Base-by-base conservation (phyloP, 2,888 invertebrate genomes). In the Eupithecia subumbrata region DNA sequence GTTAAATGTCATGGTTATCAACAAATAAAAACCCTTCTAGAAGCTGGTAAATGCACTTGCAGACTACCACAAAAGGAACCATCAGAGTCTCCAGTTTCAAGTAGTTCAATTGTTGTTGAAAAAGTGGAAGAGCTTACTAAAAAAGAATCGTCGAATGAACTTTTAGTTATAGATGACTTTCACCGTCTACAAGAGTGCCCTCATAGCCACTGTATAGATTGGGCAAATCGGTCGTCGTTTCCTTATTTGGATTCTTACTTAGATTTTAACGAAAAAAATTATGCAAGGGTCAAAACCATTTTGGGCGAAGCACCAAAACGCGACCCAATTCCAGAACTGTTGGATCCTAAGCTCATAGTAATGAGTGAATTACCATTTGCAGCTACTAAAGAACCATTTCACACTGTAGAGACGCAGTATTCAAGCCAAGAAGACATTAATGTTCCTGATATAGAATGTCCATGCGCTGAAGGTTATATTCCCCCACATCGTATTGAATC, bases 1-100 rank as follows among this genome's bases (percentile, higher is more conserved):
- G 94, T 94, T 0, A 93, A 91, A 83, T 95, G 95, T 79, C 88
- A 92, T 72, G 88, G 86, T 77, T 91, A 85, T 81, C 89, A 94
- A 79, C 87, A 90, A 67, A 88, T 94, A 5, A 92, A 90, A 83
- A 84, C 82, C 7, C 82, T 89, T 77, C 82, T 94, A 60, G 87
- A 92, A 78, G 84, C 87, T n/a, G 84, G 87, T 72, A 82, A 83
- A n/a, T 93, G 92, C 79, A 89, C 87, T 85, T 94, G 92, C 82
- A 56, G 48, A 67, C 66, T 67, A 43, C 77, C 75, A 60, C 11
- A 67, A 14, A 70, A 78, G 43, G 56, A 80, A 63, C 63, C 75
- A 25, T 72, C 76, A 5, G 64, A 73, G 16, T 72, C 56, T 11
- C 68, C 76, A 1, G 11, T 71, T 52, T 16, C 72, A 11, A 76